A percentile compares a stretch with the other conserved stretches of the same genome.
Conservation (phyloP, 2,113 vertebrate genomes). For the Emydocephalus ijimae region DNA sequence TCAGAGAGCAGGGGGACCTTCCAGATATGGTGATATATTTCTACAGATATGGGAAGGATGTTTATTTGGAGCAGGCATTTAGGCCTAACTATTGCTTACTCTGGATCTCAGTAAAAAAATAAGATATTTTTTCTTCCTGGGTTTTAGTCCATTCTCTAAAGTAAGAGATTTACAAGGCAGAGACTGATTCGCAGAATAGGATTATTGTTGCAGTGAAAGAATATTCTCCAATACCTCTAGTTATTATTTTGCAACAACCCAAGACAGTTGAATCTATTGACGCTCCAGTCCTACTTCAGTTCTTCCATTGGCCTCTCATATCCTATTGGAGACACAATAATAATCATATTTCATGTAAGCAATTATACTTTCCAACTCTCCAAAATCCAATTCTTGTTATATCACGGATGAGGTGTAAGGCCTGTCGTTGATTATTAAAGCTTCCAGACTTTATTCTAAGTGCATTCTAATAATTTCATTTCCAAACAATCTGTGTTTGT, state of each 20-base stretch:
- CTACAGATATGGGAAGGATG: not conserved
- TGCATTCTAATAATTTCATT: not conserved
- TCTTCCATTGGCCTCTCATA: not conserved
- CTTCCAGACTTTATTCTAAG: not conserved
- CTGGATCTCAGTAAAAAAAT: not conserved
- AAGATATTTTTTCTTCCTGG: not conserved
- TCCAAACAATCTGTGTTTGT: not conserved
- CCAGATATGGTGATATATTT: not conserved
- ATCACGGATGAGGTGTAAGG: not conserved
- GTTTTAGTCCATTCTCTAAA: not conserved
- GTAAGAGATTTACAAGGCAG: not conserved
- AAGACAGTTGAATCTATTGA: not conserved
- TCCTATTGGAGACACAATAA: not conserved
- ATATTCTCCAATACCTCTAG: not conserved
- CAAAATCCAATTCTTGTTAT: not conserved
- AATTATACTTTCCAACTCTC: not conserved
- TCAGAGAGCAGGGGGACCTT: not conserved
- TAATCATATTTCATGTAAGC: not conserved
- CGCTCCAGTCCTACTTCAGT: not conserved
- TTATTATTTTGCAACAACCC: too few relatives aligned
- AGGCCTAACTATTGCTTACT: not conserved
- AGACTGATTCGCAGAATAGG: not conserved
- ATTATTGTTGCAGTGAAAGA: not conserved
- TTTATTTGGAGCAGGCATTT: not conserved
- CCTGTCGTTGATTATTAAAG: not conserved